Evolutionary conservation across 2,113 vertebrate species (phyloP), one percentile per base, ranked within the genome.

Genomic region (Geothlypis trichas): DNA sequence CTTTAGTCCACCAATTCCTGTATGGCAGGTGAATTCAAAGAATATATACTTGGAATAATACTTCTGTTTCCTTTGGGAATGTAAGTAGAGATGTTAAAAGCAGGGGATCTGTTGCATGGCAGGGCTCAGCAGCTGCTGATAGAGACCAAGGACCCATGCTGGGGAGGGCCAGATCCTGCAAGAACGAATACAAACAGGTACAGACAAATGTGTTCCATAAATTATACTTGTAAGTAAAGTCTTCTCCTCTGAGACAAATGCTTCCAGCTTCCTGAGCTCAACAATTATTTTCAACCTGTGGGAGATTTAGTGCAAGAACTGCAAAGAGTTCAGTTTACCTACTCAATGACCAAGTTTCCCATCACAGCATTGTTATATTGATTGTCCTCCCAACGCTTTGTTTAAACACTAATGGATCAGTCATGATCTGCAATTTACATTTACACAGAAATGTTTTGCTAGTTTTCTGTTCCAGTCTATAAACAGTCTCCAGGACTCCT

Each of bases 1-100:
- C 28, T 58, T 76, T 35, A 63, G 24, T 10, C n/a, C 39, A 54
- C 13, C 28, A 49, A 5, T 26, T 57, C 15, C 37, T 27, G 67
- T 58, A 54, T 3, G 9, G 23, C 11, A 54, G 42, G 5, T 22
- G 30, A 76, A 28, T 44, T 37, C 0, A 6, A 66, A 79, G 33
- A 23, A 74, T 1, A 0, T 1, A 0, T 39, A 33, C 27, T 78
- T 42, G 0, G 4, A 65, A 24, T 54, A 78, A 26, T 24, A 27
- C 9, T 51, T 51, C 22, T n/a, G 19, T 46, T 74, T 71, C 37
- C 47, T 52, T 16, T n/a, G 46, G 51, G 57, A 31, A 4, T 75
- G 46, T 27, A 35, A 78, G 15, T 1, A 65, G 10, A 78, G 28
- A 11, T 24, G 12, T 14, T 41, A 14, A 19, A 55, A 41, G 30